Conservation (phyloP, 2,888 invertebrate genomes). For the Leucophora obtusa region DNA sequence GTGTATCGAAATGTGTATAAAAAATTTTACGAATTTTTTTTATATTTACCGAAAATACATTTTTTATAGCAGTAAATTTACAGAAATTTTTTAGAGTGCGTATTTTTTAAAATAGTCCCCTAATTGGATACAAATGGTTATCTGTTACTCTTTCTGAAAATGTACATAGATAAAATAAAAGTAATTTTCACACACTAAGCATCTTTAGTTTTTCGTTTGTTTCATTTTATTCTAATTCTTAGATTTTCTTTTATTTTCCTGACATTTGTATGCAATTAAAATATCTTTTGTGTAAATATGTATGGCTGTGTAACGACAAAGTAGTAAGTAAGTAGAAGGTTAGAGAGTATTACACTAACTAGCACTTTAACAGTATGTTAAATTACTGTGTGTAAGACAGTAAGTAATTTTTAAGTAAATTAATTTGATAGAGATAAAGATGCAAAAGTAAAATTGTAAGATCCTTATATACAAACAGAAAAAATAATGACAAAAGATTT, state of each 20-base stretch:
- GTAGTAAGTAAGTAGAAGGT: neutral
- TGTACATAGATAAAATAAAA: neutral
- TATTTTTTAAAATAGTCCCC: no score
- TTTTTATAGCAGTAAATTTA: no score
- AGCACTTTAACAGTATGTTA: constrained; percentile 10
- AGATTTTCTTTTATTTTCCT: constrained; percentile 25
- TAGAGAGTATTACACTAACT: constrained; percentile 13
- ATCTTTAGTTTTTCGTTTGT: neutral
- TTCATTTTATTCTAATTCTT: constrained; percentile 11
- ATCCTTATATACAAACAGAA: neutral
- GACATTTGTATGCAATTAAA: constrained; percentile 50
- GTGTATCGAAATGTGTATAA: no score
- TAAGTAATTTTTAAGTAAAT: constrained; percentile 45
- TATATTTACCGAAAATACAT: no score
- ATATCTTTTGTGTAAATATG: constrained; percentile 17
- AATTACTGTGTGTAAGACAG: constrained; percentile 18
- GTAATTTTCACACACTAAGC: neutral
- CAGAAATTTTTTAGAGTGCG: no score
- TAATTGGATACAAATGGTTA: neutral
- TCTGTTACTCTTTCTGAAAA: neutral
- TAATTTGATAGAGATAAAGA: constrained; percentile 33
- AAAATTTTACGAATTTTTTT: no score
- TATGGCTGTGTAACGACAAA: neutral
- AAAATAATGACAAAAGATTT: constrained; percentile 3
- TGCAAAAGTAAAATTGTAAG: neutral